These are phyloP conservation scores for Tapirus terrestris DNA, from an alignment of 2,113 vertebrate genomes.

Conservation along the genomic window DNA sequence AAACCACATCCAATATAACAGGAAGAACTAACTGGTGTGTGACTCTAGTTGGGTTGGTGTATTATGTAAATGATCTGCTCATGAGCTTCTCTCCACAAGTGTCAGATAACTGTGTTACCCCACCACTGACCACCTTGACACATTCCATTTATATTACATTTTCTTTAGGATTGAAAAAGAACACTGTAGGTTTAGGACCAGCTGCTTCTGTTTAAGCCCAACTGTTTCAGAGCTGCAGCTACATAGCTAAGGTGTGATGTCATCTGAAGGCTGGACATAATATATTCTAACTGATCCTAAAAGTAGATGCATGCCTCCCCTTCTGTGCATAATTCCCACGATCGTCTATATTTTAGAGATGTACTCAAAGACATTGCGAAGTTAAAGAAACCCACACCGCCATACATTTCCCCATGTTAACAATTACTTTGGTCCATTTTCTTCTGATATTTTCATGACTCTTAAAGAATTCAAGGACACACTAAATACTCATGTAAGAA, in stretches of 20 bases:
- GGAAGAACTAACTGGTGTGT: background rate
- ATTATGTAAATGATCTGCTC: conserved; percentile 38
- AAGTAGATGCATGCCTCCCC: conserved; percentile 59
- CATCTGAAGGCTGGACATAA: conserved; percentile 69
- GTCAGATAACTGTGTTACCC: conserved; percentile 51
- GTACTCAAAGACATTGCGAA: background rate
- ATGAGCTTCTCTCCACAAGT: conserved; percentile 37
- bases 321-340: conserved; percentile 49
- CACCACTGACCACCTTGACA: conserved; percentile 54
- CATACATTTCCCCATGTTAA: conserved; percentile 35
- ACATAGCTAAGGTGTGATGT: conserved; percentile 75
- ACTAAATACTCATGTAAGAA: conserved; percentile 76
- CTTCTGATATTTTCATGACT: conserved; percentile 29
- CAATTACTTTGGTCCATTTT: conserved; percentile 66
- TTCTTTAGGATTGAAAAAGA: conserved; percentile 73
- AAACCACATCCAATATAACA: background rate
- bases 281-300: conserved; percentile 69
- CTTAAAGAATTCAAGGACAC: conserved; percentile 71
- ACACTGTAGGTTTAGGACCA: conserved; percentile 74
- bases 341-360: conserved; percentile 30
- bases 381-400: conserved; percentile 38
- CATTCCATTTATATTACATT: conserved; percentile 79
- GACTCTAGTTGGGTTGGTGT: background rate
- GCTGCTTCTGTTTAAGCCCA: conserved; percentile 83
- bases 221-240: conserved; percentile 76